Conservation (phyloP, 2,888 invertebrate genomes). For the Idaea straminata region DNA sequence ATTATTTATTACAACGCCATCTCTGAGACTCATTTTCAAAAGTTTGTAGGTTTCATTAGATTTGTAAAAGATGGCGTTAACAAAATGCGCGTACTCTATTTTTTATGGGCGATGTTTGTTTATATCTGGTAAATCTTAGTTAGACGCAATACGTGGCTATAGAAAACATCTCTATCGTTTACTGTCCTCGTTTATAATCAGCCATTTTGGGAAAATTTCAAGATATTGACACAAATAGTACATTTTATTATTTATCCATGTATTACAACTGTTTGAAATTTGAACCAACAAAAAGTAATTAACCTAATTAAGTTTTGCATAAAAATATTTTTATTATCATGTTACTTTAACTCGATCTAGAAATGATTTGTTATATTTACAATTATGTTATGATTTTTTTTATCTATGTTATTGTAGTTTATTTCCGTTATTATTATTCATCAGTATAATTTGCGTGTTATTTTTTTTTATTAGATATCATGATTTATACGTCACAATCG, state of each 20-base stretch:
- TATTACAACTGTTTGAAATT: neutral
- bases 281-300: neutral
- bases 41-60: no score
- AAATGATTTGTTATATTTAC: neutral
- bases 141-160: no score
- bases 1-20: no score
- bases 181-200: no score
- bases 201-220: no score
- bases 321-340: constrained; percentile 6
- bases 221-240: no score
- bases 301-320: neutral
- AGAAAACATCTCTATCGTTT: no score
- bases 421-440: neutral
- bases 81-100: no score
- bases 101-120: no score
- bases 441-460: neutral
- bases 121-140: no score
- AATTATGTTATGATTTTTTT: neutral
- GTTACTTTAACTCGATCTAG: neutral
- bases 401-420: neutral
- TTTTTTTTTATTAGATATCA: neutral
- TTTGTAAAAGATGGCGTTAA: no score
- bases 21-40: no score
- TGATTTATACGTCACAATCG: neutral
- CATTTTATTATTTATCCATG: neutral